Evolutionary conservation across 1,140 invertebrate species (phyloP).

Genomic region (Drosophila repletoides): DNA sequence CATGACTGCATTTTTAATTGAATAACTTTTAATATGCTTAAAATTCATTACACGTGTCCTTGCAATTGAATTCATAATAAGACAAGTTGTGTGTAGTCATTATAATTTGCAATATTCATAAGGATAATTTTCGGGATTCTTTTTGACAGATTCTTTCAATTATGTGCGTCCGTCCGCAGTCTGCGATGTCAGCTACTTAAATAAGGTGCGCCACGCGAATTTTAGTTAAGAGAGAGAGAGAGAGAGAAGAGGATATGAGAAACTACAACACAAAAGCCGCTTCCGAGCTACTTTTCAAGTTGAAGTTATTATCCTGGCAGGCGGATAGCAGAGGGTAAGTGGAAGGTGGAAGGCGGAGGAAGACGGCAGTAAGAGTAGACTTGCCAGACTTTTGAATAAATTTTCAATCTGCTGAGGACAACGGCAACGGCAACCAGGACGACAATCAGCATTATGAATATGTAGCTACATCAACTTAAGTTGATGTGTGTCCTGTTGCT

Average conservation of each 20-base stretch:
- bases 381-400: slow-evolving; percentile 74
- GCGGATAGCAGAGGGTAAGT: background rate
- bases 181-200: too few species aligned
- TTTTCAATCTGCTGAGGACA: slow-evolving; percentile 67
- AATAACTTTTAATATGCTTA: background rate
- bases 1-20: background rate
- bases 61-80: background rate
- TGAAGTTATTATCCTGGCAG: slow-evolving; percentile 62
- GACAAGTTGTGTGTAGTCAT: background rate
- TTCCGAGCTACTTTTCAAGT: slow-evolving; percentile 73
- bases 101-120: slow-evolving; percentile 11
- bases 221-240: too few species aligned
- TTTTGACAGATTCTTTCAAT: background rate
- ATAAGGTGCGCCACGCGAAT: background rate
- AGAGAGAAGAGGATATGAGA: slow-evolving; percentile 15
- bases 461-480: slow-evolving; percentile 67
- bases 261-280: slow-evolving; percentile 66
- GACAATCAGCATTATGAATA: slow-evolving; percentile 74
- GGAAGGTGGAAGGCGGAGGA: background rate
- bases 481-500: slow-evolving; percentile 45
- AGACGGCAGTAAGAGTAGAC: slow-evolving; percentile 46
- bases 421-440: slow-evolving; percentile 17
- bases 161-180: background rate
- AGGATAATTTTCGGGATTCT: background rate
- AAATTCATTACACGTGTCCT: background rate